Percentiles rank a stretch among this genome's conserved stretches.
Conservation (phyloP, 2,113 vertebrate genomes). For the Prunella fulvescens region DNA sequence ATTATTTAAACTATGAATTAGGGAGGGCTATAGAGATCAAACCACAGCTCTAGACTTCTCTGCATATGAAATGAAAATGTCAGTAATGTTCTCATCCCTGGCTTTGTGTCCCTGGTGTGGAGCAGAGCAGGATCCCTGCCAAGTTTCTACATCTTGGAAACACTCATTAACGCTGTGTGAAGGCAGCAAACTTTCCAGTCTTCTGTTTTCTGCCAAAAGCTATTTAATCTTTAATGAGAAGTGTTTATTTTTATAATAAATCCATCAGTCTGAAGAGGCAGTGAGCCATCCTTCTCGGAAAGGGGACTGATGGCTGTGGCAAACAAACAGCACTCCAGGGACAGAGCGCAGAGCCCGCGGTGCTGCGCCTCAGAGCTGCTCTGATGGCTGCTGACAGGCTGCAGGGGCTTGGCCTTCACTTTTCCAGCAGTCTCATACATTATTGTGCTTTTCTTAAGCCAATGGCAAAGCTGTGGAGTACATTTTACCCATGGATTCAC, state of each 20-base stretch:
- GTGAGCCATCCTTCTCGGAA: background rate
- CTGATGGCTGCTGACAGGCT: background rate
- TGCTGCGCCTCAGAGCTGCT: background rate
- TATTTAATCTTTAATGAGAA: conserved; percentile 23
- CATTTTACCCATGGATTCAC: background rate
- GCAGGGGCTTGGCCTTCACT: background rate
- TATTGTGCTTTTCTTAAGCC: background rate
- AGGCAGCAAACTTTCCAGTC: background rate
- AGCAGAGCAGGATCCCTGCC: background rate
- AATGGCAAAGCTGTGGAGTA: background rate
- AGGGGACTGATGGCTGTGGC: background rate
- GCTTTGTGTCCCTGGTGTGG: background rate
- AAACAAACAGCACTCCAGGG: background rate
- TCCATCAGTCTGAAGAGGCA: background rate
- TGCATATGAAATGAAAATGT: background rate
- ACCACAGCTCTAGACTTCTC: background rate
- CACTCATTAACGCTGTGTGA: background rate
- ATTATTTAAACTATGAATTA: background rate
- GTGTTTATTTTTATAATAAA: conserved; percentile 7
- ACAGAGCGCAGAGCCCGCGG: background rate
- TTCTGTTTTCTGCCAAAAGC: background rate
- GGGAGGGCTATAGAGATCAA: background rate
- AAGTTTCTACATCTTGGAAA: background rate
- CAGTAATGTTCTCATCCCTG: background rate
- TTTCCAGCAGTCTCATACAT: background rate